phyloP scores from a whole-genome alignment of 2,888 invertebrate genomes.

The Teleogryllus oceanicus region DNA sequence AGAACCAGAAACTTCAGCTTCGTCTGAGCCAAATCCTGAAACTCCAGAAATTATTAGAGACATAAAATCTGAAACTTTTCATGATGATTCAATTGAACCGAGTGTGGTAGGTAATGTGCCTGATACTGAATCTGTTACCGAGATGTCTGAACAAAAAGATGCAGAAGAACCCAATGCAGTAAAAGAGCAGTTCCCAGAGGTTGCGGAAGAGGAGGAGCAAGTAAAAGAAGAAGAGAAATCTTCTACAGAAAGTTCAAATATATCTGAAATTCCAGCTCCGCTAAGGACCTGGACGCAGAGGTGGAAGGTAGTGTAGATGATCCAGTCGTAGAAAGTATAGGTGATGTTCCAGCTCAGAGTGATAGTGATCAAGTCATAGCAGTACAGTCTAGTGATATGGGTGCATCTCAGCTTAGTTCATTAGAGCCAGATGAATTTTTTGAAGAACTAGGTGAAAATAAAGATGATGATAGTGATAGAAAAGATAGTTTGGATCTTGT shows the following conservation, averaged over 20 bases:
- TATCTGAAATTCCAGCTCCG: slow-evolving; percentile 1
- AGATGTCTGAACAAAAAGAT: not conserved
- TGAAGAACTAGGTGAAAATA: slow-evolving; percentile 27
- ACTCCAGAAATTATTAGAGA: not conserved
- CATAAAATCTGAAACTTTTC: not conserved
- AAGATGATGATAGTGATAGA: slow-evolving; percentile 22
- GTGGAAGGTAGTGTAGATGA: slow-evolving; percentile 28
- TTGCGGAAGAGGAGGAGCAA: not conserved
- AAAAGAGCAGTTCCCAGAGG: not conserved
- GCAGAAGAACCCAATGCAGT: no score
- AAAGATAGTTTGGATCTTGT: slow-evolving; percentile 27
- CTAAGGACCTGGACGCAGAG: slow-evolving; percentile 31
- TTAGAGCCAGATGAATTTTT: slow-evolving; percentile 27
- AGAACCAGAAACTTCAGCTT: not conserved
- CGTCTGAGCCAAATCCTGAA: not conserved
- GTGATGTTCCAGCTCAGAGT: slow-evolving; percentile 26
- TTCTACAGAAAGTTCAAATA: not conserved
- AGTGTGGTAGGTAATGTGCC: not conserved
- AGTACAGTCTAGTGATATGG: slow-evolving; percentile 31
- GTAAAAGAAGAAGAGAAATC: not conserved
- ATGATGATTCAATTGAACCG: not conserved
- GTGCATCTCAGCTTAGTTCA: slow-evolving; percentile 21
- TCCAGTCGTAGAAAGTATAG: not conserved
- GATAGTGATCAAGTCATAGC: slow-evolving; percentile 26
- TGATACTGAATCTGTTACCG: not conserved